Evolutionary conservation across 2,797 vertebrate genomes (phyloP), one percentile per base, ranked within the genome.

Genomic region (Percopsis omiscomaycus): DNA sequence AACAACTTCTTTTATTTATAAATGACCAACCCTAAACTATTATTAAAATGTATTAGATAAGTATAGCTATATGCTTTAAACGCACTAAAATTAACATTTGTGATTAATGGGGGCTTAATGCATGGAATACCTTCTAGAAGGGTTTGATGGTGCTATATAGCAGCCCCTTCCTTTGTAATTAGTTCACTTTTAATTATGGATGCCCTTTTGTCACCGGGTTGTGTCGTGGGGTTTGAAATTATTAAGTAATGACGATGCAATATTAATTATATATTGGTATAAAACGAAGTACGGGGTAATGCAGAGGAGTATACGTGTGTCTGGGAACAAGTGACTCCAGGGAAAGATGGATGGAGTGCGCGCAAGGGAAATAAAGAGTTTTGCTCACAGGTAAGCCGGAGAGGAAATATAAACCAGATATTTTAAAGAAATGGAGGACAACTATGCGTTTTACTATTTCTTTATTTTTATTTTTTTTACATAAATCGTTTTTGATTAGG

Each of bases 161-260:
- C 57, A 75, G 55, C 59, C 22, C 64, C 84, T 84, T 75, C 77
- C 84, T 80, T 75, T 83, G 84, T 93, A 91, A 90, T 92, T 89
- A 93, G 89, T 77, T 76, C 73, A 16, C 86, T 81, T 91, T 95
- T 89, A 95, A 95, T 94, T 94, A 95, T 96, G 88, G 88, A 95
- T 94, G 89, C 47, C 89, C 82, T 84, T 79, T 53, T 92, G 93
- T 92, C 91, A 84, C 90, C 84, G 85, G 88, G 88, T 91, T 91
- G 86, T 92, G 90, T 88, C 88, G 89, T 80, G 91, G 86, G 91
- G 85, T 91, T 91, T 91, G 91, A 93, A 93, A 94, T 93, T 89
- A 93, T 94, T 93, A 94, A 94, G 92, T 93, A 91, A 90, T 89
- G 90, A 83, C 84, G 85, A 93, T 93, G 91, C 93, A 94, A 92